A percentile compares a stretch with the other conserved stretches of the same genome.
Evolutionary conservation across 2,113 vertebrate genomes (phyloP).

Genomic region (Passer montanus): DNA sequence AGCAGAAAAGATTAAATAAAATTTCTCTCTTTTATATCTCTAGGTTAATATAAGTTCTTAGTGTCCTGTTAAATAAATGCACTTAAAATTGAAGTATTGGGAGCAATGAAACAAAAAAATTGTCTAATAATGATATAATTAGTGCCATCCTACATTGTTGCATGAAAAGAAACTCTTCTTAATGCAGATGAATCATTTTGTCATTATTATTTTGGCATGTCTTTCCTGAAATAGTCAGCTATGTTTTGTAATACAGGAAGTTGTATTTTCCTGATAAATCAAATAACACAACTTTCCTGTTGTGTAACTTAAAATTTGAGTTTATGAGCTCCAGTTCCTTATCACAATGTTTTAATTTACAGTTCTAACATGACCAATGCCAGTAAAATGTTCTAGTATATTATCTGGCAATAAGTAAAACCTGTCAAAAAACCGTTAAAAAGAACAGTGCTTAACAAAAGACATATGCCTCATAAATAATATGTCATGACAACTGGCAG

Average conservation of each 20-base stretch:
- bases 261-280: constrained; percentile 1
- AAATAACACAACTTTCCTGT: not conserved
- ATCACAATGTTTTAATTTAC: not conserved
- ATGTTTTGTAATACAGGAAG: not conserved
- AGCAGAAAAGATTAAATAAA: not conserved
- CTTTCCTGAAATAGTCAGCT: not conserved
- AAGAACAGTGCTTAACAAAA: constrained; percentile 58
- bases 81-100: not conserved
- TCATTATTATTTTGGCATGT: not conserved
- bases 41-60: not conserved
- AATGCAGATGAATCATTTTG: not conserved
- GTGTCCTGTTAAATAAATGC: not conserved
- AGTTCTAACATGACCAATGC: not conserved
- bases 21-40: not conserved
- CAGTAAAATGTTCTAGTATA: constrained; percentile 37
- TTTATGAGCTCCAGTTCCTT: not conserved
- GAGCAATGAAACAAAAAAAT: not conserved
- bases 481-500: constrained; percentile 43
- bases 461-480: constrained; percentile 56
- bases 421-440: constrained; percentile 26
- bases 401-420: constrained; percentile 52
- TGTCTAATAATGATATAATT: not conserved
- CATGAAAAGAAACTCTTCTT: not conserved
- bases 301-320: not conserved
- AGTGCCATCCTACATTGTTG: not conserved